phyloP scores from a whole-genome alignment of 2,888 invertebrate genomes.

The Bombyx huttoni region DNA sequence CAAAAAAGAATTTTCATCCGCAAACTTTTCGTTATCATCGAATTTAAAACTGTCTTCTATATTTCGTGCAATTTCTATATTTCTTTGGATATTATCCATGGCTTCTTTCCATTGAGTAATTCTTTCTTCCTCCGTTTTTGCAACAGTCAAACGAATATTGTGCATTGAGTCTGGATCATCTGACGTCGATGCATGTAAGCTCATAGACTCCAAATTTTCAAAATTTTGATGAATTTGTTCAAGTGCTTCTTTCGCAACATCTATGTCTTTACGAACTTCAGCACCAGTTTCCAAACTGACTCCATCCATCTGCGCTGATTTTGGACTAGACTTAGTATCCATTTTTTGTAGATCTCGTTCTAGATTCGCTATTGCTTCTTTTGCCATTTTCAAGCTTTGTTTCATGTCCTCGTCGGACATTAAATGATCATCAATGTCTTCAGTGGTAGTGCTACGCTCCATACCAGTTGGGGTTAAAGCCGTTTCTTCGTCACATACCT shows the following conservation, averaged over 20 bases:
- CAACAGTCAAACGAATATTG: constrained; percentile 16
- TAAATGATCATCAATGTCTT: constrained; percentile 11
- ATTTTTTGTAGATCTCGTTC: constrained; percentile 39
- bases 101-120: constrained; percentile 51
- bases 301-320: constrained; percentile 18
- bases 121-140: constrained; percentile 34
- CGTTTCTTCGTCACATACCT: constrained; percentile 37
- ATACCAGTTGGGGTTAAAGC: constrained; percentile 17
- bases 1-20: not conserved
- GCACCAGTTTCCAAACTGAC: constrained; percentile 22
- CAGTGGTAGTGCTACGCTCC: constrained; percentile 17
- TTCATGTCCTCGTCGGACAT: constrained; percentile 38
- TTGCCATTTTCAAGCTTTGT: constrained; percentile 47
- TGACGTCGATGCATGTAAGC: constrained; percentile 20
- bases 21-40: not conserved
- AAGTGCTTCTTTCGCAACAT: constrained; percentile 39
- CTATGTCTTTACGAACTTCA: constrained; percentile 43
- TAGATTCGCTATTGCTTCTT: constrained; percentile 31
- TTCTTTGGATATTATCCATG: constrained; percentile 35
- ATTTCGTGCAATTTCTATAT: constrained; percentile 40
- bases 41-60: constrained; percentile 45
- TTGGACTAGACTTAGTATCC: constrained; percentile 23
- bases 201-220: constrained; percentile 34
- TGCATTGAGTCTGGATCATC: constrained; percentile 22
- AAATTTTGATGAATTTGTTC: constrained; percentile 41